phyloP scores from a whole-genome alignment of 2,888 invertebrate species.

The Aphidius colemani region DNA sequence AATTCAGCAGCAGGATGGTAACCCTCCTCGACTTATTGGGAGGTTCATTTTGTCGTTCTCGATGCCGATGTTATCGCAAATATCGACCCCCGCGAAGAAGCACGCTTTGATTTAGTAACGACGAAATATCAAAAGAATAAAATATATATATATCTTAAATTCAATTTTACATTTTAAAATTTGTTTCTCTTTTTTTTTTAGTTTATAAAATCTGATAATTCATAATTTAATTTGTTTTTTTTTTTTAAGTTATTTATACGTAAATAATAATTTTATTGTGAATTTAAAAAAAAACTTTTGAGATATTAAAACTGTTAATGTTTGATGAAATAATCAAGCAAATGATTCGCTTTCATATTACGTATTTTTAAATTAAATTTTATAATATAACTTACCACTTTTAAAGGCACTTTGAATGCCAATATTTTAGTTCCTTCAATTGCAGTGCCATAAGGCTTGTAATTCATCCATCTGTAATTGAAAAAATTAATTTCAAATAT shows the following conservation, averaged over 20 bases:
- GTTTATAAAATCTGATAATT: no score
- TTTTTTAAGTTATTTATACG: no score
- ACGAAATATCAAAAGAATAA: constrained; percentile 22
- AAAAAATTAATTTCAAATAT: constrained; percentile 3
- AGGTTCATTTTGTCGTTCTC: constrained; percentile 1
- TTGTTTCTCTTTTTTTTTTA: no score
- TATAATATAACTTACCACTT: constrained; percentile 59
- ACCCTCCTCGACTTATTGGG: constrained; percentile 6
- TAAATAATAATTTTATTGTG: no score
- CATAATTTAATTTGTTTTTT: no score
- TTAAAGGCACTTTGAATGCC: constrained; percentile 77
- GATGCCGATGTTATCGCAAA: constrained; percentile 42
- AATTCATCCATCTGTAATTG: constrained; percentile 68
- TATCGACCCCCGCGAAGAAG: constrained; percentile 45
- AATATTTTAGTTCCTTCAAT: constrained; percentile 74
- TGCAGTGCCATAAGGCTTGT: constrained; percentile 67
- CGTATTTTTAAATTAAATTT: constrained; percentile 5
- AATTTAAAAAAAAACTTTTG: no score
- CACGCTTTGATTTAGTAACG: constrained; percentile 45
- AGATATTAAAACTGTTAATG: not conserved
- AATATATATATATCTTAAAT: constrained; percentile 9
- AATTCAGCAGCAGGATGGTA: constrained; percentile 2
- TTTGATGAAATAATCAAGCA: not conserved
- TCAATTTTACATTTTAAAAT: not conserved
- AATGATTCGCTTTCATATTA: not conserved